Percentiles rank a stretch among this genome's conserved stretches.
These are phyloP conservation scores for Pristionchus arcanus DNA, from an alignment of 2,888 invertebrate genomes.

Conservation along the genomic window DNA sequence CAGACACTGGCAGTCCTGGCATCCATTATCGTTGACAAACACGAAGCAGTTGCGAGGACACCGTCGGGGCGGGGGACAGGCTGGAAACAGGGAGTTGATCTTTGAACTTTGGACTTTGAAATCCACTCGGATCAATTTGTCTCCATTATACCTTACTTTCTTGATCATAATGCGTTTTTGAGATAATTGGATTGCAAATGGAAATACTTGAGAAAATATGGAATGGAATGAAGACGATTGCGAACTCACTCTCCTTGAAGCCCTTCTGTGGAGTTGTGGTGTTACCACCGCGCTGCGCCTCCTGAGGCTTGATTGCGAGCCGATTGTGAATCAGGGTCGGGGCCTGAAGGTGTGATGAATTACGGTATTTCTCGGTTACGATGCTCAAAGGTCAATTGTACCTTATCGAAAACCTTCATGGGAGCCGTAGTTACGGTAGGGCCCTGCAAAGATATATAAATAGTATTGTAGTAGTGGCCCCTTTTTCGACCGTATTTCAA, in stretches of 20 bases:
- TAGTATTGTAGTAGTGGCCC: no score
- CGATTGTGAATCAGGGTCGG: conserved; percentile 32
- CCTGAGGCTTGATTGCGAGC: neutral
- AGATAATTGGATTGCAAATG: no score
- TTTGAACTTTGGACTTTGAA: neutral
- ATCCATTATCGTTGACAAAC: conserved; percentile 71
- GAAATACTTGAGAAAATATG: no score
- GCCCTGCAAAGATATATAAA: neutral
- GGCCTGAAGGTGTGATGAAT: neutral
- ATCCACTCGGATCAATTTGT: neutral
- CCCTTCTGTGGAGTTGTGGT: neutral
- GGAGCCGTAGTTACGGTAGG: neutral
- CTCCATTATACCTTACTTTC: no score
- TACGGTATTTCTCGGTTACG: neutral
- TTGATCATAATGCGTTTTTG: no score
- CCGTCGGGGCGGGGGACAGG: conserved; percentile 67
- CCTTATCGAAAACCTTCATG: conserved; percentile 25
- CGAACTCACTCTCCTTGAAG: conserved; percentile 37
- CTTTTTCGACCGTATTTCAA: no score
- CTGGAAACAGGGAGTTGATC: conserved; percentile 28
- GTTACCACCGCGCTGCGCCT: conserved; percentile 6
- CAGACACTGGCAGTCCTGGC: conserved; percentile 76
- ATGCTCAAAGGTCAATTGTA: no score
- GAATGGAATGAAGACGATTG: no score
- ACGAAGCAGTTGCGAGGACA: conserved; percentile 76